Conservation (phyloP, 2,888 invertebrate genomes). For the Noctuana brunneofusca region DNA sequence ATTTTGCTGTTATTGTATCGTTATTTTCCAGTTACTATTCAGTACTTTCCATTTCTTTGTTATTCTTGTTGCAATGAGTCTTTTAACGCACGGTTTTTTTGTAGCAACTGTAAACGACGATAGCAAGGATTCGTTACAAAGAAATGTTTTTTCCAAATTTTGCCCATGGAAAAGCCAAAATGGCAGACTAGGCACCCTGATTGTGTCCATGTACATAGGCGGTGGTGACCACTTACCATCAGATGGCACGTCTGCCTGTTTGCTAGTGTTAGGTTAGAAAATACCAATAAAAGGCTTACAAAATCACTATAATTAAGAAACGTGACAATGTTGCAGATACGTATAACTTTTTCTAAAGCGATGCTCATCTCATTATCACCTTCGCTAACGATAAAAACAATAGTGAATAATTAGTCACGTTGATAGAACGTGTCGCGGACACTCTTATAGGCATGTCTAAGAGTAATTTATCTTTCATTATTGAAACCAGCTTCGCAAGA, state of each 20-base stretch:
- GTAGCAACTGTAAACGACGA: no score
- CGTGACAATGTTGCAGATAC: neutral
- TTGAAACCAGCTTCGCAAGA: conserved; percentile 7
- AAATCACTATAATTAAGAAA: neutral
- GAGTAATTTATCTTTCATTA: conserved; percentile 18
- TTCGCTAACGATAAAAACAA: conserved; percentile 17
- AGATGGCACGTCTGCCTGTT: no score
- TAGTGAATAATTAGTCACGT: conserved; percentile 26
- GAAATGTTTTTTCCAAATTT: no score
- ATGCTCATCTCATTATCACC: conserved; percentile 17
- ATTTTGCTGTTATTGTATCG: neutral
- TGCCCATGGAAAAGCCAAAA: no score
- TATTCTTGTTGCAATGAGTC: neutral
- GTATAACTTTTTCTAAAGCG: neutral
- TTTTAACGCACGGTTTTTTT: neutral
- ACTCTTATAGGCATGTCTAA: conserved; percentile 7
- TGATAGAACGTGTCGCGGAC: conserved; percentile 18
- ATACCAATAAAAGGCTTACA: no score
- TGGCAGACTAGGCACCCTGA: no score
- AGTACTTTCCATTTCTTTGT: neutral
- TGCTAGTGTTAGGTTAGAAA: no score
- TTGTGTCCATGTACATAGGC: no score
- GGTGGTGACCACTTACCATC: no score
- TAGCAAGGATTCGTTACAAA: no score
- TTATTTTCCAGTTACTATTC: neutral